Evolutionary conservation across 2,888 invertebrate species (phyloP).

Genomic region (Mimumesa dahlbomi): DNA sequence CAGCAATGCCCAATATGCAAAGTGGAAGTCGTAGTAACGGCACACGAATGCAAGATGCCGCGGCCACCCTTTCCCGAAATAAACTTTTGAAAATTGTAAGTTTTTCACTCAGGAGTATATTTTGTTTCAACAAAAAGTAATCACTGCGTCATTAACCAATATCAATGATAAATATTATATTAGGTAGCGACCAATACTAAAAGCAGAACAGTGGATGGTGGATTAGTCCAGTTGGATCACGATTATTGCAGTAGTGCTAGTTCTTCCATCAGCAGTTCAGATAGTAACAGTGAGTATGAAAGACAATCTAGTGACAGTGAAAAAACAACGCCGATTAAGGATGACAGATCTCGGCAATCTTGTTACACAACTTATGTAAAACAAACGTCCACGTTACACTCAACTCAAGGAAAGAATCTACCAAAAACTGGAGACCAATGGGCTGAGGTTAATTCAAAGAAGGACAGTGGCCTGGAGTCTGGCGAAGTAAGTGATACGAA

Average conservation of each 20-base stretch:
- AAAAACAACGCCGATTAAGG: constrained; percentile 46
- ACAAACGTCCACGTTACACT: constrained; percentile 13
- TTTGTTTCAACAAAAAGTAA: too few species aligned
- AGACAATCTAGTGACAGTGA: constrained; percentile 57
- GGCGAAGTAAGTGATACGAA: constrained; percentile 79
- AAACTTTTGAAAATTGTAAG: constrained; percentile 77
- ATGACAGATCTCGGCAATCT: constrained; percentile 20
- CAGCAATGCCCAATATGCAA: constrained; percentile 78
- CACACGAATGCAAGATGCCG: constrained; percentile 77
- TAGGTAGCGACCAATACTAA: constrained; percentile 49
- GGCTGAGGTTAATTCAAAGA: constrained; percentile 73
- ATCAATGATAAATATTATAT: neutral
- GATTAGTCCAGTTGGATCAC: constrained; percentile 82
- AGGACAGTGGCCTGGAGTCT: constrained; percentile 79
- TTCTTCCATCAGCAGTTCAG: constrained; percentile 55
- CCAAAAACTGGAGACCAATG: constrained; percentile 47
- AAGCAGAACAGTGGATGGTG: constrained; percentile 61
- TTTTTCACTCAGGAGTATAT: constrained; percentile 17
- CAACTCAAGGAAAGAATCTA: constrained; percentile 35
- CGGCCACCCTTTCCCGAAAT: constrained; percentile 73
- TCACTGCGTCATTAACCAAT: too few species aligned
- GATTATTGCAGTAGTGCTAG: constrained; percentile 82
- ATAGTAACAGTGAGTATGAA: constrained; percentile 63
- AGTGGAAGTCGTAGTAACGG: constrained; percentile 68
- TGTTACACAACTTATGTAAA: constrained; percentile 12